These are phyloP conservation scores for Salminus brasiliensis DNA, from an alignment of 2,113 vertebrate species.

Conservation along the genomic window DNA sequence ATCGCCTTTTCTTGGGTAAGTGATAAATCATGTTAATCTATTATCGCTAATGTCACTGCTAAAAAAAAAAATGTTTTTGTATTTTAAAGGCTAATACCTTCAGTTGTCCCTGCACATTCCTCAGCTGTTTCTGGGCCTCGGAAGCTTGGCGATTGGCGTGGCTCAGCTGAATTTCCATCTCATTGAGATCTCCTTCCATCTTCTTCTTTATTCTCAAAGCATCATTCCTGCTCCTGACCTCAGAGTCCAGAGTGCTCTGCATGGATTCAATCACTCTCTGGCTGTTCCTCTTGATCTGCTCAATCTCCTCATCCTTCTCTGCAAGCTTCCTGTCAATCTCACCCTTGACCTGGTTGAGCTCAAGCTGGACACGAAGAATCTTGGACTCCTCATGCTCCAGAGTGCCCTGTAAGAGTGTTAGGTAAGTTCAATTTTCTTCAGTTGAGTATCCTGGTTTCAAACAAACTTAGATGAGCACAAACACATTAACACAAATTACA, in stretches of 20 bases:
- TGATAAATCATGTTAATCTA: too few relatives aligned
- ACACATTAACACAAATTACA: too few relatives aligned
- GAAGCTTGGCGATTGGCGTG: conserved; percentile 71
- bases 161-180: conserved; percentile 63
- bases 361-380: conserved; percentile 78
- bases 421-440: background rate
- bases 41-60: too few relatives aligned
- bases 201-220: conserved; percentile 79
- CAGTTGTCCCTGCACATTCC: conserved; percentile 72
- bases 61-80: background rate
- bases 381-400: conserved; percentile 72
- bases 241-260: conserved; percentile 82
- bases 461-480: too few relatives aligned
- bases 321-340: conserved; percentile 84
- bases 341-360: conserved; percentile 84
- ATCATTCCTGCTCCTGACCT: conserved; percentile 78
- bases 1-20: too few relatives aligned
- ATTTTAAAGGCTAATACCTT: conserved; percentile 64
- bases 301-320: conserved; percentile 88
- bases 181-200: conserved; percentile 74
- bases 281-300: conserved; percentile 84
- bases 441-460: too few relatives aligned
- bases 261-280: conserved; percentile 83
- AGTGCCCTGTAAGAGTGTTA: background rate
- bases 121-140: conserved; percentile 81